Evolutionary conservation across 2,113 vertebrate species (phyloP).

Genomic region (Anoura caudifer): DNA sequence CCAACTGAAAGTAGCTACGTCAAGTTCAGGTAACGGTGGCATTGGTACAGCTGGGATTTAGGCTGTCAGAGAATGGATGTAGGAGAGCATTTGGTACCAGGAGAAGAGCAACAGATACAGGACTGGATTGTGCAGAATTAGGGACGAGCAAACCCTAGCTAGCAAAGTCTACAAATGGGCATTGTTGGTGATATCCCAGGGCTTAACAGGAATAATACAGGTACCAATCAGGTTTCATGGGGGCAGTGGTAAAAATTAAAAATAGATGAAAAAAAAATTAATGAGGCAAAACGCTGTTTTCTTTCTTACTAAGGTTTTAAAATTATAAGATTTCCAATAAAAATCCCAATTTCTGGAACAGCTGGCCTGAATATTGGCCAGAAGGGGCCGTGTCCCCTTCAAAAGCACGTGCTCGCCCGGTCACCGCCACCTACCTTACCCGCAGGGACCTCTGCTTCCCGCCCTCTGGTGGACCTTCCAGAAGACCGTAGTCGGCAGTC

Average conservation of each 20-base stretch:
- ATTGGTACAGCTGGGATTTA: background rate
- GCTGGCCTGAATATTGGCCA: too few relatives aligned
- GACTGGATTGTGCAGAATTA: background rate
- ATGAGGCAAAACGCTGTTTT: background rate
- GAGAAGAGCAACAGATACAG: background rate
- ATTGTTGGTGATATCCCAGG: background rate
- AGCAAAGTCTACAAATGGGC: background rate
- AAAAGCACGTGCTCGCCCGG: rapidly evolving
- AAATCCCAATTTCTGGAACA: background rate
- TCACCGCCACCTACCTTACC: rapidly evolving
- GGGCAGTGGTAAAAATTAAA: background rate
- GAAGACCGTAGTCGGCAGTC: too few relatives aligned
- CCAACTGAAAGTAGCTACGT: background rate
- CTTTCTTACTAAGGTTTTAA: background rate
- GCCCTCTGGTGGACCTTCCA: rapidly evolving
- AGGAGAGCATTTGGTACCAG: background rate
- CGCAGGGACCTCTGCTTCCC: rapidly evolving
- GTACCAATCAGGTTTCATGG: background rate
- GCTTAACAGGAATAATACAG: background rate
- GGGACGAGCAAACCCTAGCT: background rate
- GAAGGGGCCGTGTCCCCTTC: too few relatives aligned
- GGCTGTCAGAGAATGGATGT: background rate
- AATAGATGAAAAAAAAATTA: background rate
- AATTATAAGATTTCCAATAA: background rate
- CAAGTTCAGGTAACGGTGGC: background rate